Conservation (phyloP, 2,113 vertebrate genomes). For the Monopterus albus region DNA sequence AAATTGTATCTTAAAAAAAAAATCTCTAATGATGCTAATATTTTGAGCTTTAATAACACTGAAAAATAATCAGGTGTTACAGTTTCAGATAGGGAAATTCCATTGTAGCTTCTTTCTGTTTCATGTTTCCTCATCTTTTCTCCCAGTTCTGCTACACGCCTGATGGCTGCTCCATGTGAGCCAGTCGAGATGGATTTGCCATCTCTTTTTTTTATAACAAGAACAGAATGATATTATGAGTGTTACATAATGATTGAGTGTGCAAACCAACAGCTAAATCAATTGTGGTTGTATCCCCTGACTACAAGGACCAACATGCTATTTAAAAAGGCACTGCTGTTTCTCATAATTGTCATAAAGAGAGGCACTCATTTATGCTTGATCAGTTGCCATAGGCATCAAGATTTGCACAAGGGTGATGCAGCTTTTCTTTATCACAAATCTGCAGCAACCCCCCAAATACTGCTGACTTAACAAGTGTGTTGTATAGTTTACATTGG, state of each 20-base stretch:
- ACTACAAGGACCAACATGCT: slow-evolving; percentile 8
- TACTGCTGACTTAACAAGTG: too few relatives aligned
- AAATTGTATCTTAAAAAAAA: background rate
- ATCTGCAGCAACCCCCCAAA: too few relatives aligned
- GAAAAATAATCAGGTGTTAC: background rate
- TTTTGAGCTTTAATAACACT: background rate
- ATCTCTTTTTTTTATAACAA: background rate
- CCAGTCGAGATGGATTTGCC: background rate
- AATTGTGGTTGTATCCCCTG: slow-evolving; percentile 8
- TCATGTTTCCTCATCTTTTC: background rate
- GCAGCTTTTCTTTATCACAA: too few relatives aligned
- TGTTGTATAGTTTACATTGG: too few relatives aligned
- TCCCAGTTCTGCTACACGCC: background rate
- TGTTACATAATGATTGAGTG: slow-evolving; percentile 15
- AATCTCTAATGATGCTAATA: background rate
- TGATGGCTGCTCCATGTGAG: slow-evolving; percentile 5
- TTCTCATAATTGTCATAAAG: background rate
- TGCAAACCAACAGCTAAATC: slow-evolving; percentile 13
- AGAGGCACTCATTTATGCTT: too few relatives aligned
- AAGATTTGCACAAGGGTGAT: too few relatives aligned
- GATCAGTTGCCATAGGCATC: too few relatives aligned
- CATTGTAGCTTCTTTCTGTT: background rate
- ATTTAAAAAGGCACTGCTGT: background rate
- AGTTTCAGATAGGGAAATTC: slow-evolving; percentile 8
- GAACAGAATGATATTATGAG: slow-evolving; percentile 28